Conservation (phyloP, 2,113 vertebrate genomes). For the Dromiciops gliroides region DNA sequence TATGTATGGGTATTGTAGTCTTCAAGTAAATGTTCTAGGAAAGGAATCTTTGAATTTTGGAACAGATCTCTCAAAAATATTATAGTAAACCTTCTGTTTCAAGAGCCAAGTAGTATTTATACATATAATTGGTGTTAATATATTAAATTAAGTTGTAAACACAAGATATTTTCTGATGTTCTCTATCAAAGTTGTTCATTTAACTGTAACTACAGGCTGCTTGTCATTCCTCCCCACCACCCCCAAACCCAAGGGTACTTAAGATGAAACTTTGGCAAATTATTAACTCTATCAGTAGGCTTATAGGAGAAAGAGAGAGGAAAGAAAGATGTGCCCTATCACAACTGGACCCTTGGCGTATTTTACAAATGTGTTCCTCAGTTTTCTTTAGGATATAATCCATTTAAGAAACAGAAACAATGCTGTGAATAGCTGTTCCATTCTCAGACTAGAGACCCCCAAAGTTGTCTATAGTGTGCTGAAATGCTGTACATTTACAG, state of each 20-base stretch:
- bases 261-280: conserved; percentile 66
- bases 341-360: conserved; percentile 29
- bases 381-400: conserved; percentile 54
- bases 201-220: conserved; percentile 48
- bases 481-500: not conserved
- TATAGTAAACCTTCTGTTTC: conserved; percentile 61
- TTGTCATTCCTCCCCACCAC: conserved; percentile 55
- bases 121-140: conserved; percentile 63
- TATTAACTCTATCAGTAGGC: not conserved
- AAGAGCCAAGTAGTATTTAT: conserved; percentile 48
- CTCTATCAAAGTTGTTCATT: conserved; percentile 49
- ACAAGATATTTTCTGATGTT: conserved; percentile 50
- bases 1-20: conserved; percentile 53
- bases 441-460: not conserved
- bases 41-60: conserved; percentile 32
- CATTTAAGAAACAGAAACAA: not conserved
- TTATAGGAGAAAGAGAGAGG: conserved; percentile 26
- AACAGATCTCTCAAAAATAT: conserved; percentile 58
- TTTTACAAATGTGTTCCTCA: conserved; percentile 46
- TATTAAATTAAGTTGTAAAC: conserved; percentile 52
- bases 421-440: not conserved
- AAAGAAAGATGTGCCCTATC: conserved; percentile 8
- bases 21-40: conserved; percentile 23
- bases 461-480: not conserved
- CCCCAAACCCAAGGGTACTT: conserved; percentile 45